Base-by-base conservation (phyloP, 1,140 invertebrate genomes). In the Bombus balteatus region DNA sequence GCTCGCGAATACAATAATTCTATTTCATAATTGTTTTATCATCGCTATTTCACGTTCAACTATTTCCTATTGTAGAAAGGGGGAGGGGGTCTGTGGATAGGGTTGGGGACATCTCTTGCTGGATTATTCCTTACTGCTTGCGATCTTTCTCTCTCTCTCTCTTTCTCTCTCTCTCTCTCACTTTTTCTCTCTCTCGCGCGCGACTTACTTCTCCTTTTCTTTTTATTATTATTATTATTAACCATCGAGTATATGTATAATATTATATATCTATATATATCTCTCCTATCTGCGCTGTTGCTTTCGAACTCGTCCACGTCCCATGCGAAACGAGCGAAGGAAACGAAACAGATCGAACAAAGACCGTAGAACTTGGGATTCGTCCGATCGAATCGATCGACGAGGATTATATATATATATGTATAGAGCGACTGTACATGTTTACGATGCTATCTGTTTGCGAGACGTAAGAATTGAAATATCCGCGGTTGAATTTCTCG, bases 1-100 rank as follows among this genome's bases (percentile, higher is more conserved):
- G 90, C 91, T 88, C 86, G 87, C 91, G 89, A 94, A 94, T 91
- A 93, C 91, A 94, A 93, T 94, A 94, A 94, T 94, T 91, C 91
- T 91, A 89, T 92, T 91, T 89, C 87, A 92, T 92, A 93, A 93
- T 91, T 84, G 90, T 92, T 93, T 90, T 81, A 90, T 90, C 90
- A 92, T 93, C 88, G 92, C 91, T 93, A 93, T 94, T 93, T 92
- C 91, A 91, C 89, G 91, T 93, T 94, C 79, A 93, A 93, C 90
- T 93, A 89, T 93, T 93, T 92, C 83, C 89, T 94, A 92, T 94
- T 93, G 92, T 92, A 90, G 80, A 87, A 57, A 68, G 76, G 85
- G 87, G 78, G 88, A 86, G 82, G 41, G 43, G 68, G 57, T 5
- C 37, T 41, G 41, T n/a, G 37, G 66, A 18, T 41, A 53, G 66